Conservation (phyloP, 2,888 invertebrate species). For the Arctia plantaginis region DNA sequence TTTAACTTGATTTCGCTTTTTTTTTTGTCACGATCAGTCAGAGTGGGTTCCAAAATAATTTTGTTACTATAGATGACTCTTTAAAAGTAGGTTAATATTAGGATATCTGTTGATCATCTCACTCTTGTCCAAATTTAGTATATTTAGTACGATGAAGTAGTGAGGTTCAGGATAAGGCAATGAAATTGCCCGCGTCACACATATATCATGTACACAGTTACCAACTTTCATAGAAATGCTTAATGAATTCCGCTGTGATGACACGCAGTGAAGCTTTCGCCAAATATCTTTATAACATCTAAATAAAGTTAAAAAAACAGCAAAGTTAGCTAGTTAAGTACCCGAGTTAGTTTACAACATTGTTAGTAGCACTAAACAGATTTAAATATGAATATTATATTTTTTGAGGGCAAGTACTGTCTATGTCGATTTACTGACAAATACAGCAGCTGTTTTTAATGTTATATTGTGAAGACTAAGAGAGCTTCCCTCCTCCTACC, state of each 20-base stretch:
- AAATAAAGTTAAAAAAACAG: background rate
- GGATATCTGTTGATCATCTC: background rate
- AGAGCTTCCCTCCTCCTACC: no score
- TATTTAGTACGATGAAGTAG: background rate
- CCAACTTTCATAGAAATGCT: conserved; percentile 39
- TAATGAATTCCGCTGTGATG: conserved; percentile 21
- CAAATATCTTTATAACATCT: background rate
- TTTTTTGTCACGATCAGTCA: no score
- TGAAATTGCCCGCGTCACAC: conserved; percentile 22
- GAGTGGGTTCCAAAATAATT: no score
- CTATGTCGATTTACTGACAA: background rate
- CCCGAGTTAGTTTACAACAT: no score
- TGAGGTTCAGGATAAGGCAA: conserved; percentile 9
- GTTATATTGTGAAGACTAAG: no score
- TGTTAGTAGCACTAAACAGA: no score
- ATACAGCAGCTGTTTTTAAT: no score
- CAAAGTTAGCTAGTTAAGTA: background rate
- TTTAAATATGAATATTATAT: no score
- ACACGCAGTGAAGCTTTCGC: conserved; percentile 41
- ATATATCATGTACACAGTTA: conserved; percentile 28
- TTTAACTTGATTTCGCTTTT: no score
- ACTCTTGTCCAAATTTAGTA: background rate
- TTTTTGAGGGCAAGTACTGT: no score
- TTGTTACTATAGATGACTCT: no score
- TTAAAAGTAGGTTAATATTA: background rate